Percentiles rank a stretch among this genome's conserved stretches.
These are phyloP conservation scores for Polyodon spathula DNA, from an alignment of 2,113 vertebrate species.

Conservation along the genomic window DNA sequence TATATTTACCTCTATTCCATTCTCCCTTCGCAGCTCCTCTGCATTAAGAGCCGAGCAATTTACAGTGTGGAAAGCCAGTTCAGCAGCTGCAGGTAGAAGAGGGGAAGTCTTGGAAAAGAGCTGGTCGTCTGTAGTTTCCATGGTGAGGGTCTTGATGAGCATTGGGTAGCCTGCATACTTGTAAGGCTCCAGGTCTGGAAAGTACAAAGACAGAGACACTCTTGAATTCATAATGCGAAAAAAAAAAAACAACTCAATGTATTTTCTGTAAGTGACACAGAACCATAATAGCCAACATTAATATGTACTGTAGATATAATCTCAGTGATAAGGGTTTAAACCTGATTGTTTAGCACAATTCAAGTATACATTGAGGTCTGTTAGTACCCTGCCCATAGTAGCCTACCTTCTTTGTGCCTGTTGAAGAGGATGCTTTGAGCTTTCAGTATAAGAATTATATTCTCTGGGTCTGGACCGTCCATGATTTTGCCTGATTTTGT, in stretches of 20 bases:
- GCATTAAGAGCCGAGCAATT: conserved; percentile 95
- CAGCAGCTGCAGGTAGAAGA: conserved; percentile 78
- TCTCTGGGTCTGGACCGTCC: conserved; percentile 93
- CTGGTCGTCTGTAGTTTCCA: conserved; percentile 84
- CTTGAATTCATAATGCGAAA: neutral
- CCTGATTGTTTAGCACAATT: neutral
- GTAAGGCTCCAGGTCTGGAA: conserved; percentile 88
- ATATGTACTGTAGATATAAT: no score
- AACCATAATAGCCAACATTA: neutral
- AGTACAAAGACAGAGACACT: neutral
- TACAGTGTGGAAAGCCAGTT: conserved; percentile 91
- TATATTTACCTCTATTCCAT: conserved; percentile 77
- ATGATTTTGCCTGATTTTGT: conserved; percentile 82
- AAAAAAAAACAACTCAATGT: no score
- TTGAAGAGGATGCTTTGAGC: conserved; percentile 97
- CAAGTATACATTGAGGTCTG: neutral
- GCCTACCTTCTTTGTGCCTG: conserved; percentile 79
- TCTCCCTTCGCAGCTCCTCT: conserved; percentile 87
- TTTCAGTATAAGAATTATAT: conserved; percentile 96
- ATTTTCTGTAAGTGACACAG: neutral
- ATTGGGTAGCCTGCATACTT: conserved; percentile 97
- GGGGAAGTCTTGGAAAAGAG: conserved; percentile 92
- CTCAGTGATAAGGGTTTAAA: no score
- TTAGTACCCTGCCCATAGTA: neutral
- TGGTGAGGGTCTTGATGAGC: conserved; percentile 93